phyloP scores from a whole-genome alignment of 2,888 invertebrate genomes.

The Electrophaes corylata region DNA sequence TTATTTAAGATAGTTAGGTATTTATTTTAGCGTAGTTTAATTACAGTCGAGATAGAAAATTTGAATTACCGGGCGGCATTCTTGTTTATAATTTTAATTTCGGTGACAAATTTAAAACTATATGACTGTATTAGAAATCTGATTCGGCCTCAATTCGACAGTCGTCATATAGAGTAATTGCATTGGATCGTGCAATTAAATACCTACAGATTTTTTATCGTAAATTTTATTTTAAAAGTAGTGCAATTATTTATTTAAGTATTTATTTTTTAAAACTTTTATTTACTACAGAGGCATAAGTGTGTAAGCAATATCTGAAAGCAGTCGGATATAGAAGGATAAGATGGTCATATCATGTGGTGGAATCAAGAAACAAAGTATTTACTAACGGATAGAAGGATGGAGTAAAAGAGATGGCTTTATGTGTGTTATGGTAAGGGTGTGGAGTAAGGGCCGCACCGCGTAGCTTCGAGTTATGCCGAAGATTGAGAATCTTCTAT shows the following conservation, averaged over 20 bases:
- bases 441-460: constrained; percentile 55
- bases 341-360: constrained; percentile 80
- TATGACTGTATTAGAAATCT: constrained; percentile 63
- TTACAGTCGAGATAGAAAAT: constrained; percentile 70
- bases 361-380: constrained; percentile 66
- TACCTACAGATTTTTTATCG: constrained; percentile 50
- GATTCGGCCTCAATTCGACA: constrained; percentile 56
- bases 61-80: constrained; percentile 64
- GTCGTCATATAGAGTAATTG: constrained; percentile 49
- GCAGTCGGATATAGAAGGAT: constrained; percentile 63
- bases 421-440: constrained; percentile 72
- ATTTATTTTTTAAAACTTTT: constrained; percentile 46
- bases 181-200: constrained; percentile 67
- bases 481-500: constrained; percentile 80
- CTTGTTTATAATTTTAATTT: constrained; percentile 57
- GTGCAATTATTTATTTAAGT: constrained; percentile 43
- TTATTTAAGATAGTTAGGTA: constrained; percentile 84
- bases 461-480: constrained; percentile 65
- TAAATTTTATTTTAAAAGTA: constrained; percentile 50
- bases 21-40: constrained; percentile 83
- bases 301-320: constrained; percentile 72
- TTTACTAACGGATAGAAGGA: constrained; percentile 70
- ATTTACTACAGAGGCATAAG: constrained; percentile 55
- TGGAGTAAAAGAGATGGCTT: constrained; percentile 60
- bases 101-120: constrained; percentile 67